Conservation (phyloP, 2,797 vertebrate genomes). For the Acipenser ruthenus region DNA sequence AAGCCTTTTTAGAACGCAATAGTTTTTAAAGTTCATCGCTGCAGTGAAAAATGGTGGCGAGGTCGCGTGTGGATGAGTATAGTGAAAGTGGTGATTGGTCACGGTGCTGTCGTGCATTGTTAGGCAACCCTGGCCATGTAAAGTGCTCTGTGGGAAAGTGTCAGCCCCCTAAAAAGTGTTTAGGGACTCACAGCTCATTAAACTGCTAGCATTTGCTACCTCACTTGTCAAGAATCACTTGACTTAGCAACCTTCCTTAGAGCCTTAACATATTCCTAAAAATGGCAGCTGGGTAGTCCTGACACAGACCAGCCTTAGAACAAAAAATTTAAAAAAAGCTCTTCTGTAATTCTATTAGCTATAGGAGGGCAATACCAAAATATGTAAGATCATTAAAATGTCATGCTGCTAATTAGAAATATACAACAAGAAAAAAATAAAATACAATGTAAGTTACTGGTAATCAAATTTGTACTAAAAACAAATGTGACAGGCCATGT, state of each 20-base stretch:
- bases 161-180: constrained; percentile 76
- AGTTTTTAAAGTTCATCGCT: constrained; percentile 81
- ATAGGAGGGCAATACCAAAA: too few species aligned
- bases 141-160: constrained; percentile 95
- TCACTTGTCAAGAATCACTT: constrained; percentile 68
- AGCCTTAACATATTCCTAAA: constrained; percentile 10
- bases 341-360: too few species aligned
- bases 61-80: constrained; percentile 94
- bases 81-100: constrained; percentile 90
- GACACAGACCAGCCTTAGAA: neutral
- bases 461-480: too few species aligned
- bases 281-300: neutral
- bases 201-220: constrained; percentile 70
- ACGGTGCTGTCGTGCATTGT: constrained; percentile 80
- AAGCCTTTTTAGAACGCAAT: constrained; percentile 57
- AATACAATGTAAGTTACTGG: too few species aligned
- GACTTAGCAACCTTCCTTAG: constrained; percentile 44
- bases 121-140: constrained; percentile 51
- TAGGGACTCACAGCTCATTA: constrained; percentile 65
- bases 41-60: constrained; percentile 88
- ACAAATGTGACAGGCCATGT: too few species aligned
- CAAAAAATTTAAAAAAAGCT: neutral
- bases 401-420: too few species aligned
- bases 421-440: too few species aligned
- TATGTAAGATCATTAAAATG: too few species aligned